A percentile compares a stretch with the other conserved stretches of the same genome.
Conservation (phyloP, 2,113 vertebrate genomes). For the Triplophysa rosa region DNA sequence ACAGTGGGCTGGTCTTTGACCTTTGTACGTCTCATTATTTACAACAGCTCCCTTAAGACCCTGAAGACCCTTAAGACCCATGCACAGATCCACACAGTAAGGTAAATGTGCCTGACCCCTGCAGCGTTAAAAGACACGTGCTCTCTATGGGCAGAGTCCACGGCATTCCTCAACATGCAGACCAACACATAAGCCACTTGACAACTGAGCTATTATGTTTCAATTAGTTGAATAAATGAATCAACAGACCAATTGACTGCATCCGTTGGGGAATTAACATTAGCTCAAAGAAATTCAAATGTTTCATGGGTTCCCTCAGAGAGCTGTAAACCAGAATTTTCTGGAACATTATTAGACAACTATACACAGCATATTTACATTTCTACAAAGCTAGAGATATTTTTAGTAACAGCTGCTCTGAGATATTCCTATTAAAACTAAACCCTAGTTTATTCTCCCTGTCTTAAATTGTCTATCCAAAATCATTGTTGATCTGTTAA, state of each 20-base stretch:
- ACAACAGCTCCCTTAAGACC: neutral
- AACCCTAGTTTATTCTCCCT: too few species aligned
- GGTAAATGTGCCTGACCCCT: neutral
- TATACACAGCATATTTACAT: too few species aligned
- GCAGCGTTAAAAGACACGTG: neutral
- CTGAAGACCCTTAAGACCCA: too few species aligned
- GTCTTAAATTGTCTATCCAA: neutral
- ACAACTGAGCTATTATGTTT: slow-evolving; percentile 20
- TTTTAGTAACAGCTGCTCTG: neutral
- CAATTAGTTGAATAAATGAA: slow-evolving; percentile 34
- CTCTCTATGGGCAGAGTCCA: neutral
- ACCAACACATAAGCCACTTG: neutral
- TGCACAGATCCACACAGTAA: slow-evolving; percentile 5
- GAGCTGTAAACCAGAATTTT: slow-evolving; percentile 4
- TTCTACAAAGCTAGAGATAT: neutral
- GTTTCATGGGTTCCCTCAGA: neutral
- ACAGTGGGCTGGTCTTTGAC: slow-evolving; percentile 9
- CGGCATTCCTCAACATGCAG: neutral
- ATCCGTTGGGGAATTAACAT: neutral
- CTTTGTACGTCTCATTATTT: neutral
- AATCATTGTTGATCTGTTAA: neutral
- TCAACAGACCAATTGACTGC: neutral
- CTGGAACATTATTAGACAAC: neutral
- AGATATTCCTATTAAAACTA: too few species aligned
- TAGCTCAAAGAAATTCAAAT: slow-evolving; percentile 14